These are phyloP conservation scores for Xenops minutus DNA, from an alignment of 2,797 vertebrate species.

Conservation along the genomic window DNA sequence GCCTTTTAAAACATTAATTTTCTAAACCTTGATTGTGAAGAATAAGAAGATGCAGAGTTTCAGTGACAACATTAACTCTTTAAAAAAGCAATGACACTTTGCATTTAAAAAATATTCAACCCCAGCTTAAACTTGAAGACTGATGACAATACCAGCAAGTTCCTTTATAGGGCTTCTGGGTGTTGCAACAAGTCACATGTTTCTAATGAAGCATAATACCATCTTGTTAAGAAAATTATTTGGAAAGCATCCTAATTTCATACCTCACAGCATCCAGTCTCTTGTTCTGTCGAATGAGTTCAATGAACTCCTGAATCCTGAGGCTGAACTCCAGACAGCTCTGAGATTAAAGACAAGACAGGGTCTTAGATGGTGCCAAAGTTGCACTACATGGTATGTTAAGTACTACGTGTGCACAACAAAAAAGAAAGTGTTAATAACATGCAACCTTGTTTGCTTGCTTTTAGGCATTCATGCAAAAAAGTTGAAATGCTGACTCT, in stretches of 20 bases:
- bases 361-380: slow-evolving; percentile 12
- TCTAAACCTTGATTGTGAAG: background rate
- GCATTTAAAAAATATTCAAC: background rate
- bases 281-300: slow-evolving; percentile 98
- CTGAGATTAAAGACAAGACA: slow-evolving; percentile 77
- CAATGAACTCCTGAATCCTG: slow-evolving; percentile 99
- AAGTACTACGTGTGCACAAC: background rate
- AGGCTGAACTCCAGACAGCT: slow-evolving; percentile 99
- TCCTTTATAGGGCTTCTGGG: background rate
- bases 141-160: background rate
- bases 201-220: background rate
- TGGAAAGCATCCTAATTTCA: slow-evolving; percentile 36
- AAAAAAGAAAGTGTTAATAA: slow-evolving; percentile 19
- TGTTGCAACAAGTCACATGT: background rate
- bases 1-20: background rate
- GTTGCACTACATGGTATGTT: background rate
- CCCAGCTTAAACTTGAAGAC: background rate
- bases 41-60: background rate
- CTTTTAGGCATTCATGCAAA: slow-evolving; percentile 35
- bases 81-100: background rate
- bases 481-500: background rate
- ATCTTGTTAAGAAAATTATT: background rate
- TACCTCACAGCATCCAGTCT: slow-evolving; percentile 98
- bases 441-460: slow-evolving; percentile 25
- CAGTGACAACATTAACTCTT: background rate